A percentile compares a stretch with the other conserved stretches of the same genome.
Evolutionary conservation across 2,797 vertebrate species (phyloP).

Genomic region (Hybognathus amarus): DNA sequence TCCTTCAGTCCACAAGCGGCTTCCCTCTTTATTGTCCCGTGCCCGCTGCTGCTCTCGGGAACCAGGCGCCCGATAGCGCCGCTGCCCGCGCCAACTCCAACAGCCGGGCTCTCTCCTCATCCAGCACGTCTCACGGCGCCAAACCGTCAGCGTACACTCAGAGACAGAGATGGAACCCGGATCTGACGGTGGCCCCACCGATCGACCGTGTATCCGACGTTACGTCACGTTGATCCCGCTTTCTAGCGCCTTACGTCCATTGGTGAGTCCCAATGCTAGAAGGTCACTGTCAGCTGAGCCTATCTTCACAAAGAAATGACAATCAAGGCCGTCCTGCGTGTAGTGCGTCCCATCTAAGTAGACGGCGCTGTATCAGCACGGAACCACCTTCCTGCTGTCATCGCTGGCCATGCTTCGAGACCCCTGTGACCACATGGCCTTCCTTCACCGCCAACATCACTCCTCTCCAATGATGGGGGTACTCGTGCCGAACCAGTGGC

Average conservation of each 20-base stretch:
- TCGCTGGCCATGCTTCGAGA: constrained; percentile 90
- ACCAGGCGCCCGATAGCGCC: constrained; percentile 93
- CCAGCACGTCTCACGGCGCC: constrained; percentile 86
- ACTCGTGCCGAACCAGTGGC: constrained; percentile 97
- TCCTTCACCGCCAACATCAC: constrained; percentile 97
- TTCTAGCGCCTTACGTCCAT: constrained; percentile 91
- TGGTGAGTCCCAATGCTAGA: constrained; percentile 89
- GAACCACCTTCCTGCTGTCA: constrained; percentile 92
- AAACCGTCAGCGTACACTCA: constrained; percentile 94
- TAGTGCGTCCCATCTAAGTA: constrained; percentile 97
- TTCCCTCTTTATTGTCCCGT: constrained; percentile 92
- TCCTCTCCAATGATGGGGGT: constrained; percentile 94
- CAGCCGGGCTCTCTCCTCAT: constrained; percentile 94
- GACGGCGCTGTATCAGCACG: constrained; percentile 91
- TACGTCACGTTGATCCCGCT: constrained; percentile 93
- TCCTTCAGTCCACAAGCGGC: constrained; percentile 96
- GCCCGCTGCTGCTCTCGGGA: constrained; percentile 94
- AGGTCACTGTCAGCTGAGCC: constrained; percentile 92
- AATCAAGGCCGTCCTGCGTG: constrained; percentile 93
- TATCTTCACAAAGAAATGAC: constrained; percentile 97
- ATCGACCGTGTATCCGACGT: constrained; percentile 93
- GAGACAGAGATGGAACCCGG: constrained; percentile 84
- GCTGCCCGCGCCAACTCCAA: constrained; percentile 91
- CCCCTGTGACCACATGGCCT: constrained; percentile 87
- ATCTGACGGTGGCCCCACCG: constrained; percentile 95